Evolutionary conservation across 1,140 invertebrate genomes (phyloP).

Genomic region (Subanguina moxae): DNA sequence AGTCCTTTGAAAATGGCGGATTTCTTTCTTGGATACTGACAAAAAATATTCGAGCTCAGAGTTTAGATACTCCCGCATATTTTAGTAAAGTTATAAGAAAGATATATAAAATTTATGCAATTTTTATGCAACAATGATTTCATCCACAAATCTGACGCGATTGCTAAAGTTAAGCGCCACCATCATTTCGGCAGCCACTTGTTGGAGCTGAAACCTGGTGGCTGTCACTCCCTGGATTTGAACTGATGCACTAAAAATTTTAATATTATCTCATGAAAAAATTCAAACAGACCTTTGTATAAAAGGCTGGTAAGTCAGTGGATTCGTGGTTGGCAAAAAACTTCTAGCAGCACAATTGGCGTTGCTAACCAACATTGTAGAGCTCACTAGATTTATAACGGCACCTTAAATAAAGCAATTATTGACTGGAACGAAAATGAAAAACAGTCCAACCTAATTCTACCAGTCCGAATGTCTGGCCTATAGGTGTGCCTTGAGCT

Average conservation of each 20-base stretch:
- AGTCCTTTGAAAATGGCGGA: too few species aligned
- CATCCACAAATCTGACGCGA: not conserved
- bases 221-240: not conserved
- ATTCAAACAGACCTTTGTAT: not conserved
- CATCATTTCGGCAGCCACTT: not conserved
- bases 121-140: too few species aligned
- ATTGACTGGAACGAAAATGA: too few species aligned
- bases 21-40: too few species aligned
- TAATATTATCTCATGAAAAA: too few species aligned
- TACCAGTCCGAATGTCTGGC: not conserved
- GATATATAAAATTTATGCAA: too few species aligned
- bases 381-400: not conserved
- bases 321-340: not conserved
- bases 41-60: too few species aligned
- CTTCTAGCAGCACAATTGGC: constrained; percentile 6
- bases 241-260: not conserved
- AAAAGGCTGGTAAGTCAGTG: not conserved
- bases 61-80: too few species aligned
- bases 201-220: not conserved
- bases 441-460: not conserved
- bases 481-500: not conserved
- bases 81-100: too few species aligned
- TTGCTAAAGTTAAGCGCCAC: not conserved
- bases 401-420: not conserved
- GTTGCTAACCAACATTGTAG: not conserved